phyloP scores from a whole-genome alignment of 2,888 invertebrate species.

The Lycocerus yunnanus region DNA sequence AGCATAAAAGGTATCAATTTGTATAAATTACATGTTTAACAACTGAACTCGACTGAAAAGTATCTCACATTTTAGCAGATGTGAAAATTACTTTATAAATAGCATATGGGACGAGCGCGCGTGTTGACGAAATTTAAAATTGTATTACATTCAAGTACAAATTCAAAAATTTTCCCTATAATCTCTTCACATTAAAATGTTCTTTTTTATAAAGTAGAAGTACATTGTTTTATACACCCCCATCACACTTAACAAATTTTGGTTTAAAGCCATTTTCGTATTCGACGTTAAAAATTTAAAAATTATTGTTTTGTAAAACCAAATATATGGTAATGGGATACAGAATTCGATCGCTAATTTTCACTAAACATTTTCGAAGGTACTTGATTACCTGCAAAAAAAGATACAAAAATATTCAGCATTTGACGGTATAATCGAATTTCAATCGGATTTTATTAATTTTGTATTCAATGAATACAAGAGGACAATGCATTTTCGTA shows the following conservation, averaged over 20 bases:
- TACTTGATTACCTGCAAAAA: neutral
- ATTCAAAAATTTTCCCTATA: neutral
- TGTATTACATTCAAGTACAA: neutral
- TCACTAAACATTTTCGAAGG: neutral
- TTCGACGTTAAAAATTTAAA: neutral
- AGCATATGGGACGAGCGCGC: neutral
- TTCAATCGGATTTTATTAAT: neutral
- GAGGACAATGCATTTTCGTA: neutral
- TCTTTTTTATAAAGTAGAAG: neutral
- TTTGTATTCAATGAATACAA: neutral
- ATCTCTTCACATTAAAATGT: neutral
- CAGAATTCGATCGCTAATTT: neutral
- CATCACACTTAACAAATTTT: neutral
- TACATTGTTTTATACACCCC: neutral
- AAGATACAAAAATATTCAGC: neutral
- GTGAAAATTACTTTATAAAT: neutral
- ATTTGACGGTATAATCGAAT: neutral
- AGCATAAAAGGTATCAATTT: neutral
- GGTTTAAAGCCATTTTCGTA: neutral
- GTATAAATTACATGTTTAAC: neutral
- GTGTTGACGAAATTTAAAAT: neutral
- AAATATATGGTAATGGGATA: neutral
- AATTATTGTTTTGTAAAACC: neutral
- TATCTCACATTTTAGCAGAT: neutral
- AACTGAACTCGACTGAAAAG: neutral